Percentiles rank a stretch among this genome's conserved stretches.
Evolutionary conservation across 2,113 vertebrate genomes (phyloP).

Genomic region (Andinoacara biseriatus): DNA sequence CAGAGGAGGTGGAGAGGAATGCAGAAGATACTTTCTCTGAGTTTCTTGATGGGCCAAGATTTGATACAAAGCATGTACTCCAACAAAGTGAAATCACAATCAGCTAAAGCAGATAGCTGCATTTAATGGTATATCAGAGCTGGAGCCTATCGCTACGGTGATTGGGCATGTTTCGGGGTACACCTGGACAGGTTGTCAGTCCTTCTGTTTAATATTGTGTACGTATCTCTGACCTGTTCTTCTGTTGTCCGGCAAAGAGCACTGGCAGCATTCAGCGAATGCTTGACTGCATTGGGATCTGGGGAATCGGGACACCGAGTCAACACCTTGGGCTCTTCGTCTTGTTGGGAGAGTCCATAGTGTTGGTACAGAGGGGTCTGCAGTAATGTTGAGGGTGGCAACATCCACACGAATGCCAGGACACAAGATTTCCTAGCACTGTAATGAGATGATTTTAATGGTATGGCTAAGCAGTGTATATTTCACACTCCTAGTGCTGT

Average conservation of each 20-base stretch:
- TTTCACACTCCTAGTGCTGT: background rate
- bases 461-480: background rate
- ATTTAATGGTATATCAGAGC: constrained; percentile 52
- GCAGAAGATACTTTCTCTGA: constrained; percentile 34
- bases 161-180: too few species aligned
- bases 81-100: constrained; percentile 71
- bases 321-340: background rate
- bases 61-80: constrained; percentile 74
- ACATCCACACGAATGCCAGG: background rate
- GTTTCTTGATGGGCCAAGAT: constrained; percentile 63
- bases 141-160: too few species aligned
- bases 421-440: background rate
- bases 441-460: background rate
- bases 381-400: background rate
- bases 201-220: background rate
- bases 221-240: background rate
- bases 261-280: background rate
- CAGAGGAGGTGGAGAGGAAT: constrained; percentile 26
- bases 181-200: too few species aligned
- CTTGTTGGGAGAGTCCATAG: background rate
- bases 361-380: background rate
- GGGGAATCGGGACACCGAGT: background rate
- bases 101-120: constrained; percentile 61
- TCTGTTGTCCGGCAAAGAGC: background rate
- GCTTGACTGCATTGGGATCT: background rate